Conservation (phyloP, 2,113 vertebrate genomes). For the Phaethornis superciliosus region DNA sequence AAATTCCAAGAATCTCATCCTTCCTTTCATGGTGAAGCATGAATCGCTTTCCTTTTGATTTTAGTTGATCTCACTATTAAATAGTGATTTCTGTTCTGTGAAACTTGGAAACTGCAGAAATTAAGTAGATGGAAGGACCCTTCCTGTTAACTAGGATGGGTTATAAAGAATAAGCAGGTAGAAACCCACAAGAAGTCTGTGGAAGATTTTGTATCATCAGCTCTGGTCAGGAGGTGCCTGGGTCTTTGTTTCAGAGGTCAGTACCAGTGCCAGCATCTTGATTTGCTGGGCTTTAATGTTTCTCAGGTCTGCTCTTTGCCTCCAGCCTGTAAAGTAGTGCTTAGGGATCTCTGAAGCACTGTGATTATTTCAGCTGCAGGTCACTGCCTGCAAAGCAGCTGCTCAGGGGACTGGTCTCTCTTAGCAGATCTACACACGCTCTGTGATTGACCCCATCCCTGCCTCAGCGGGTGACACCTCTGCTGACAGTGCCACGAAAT, state of each 20-base stretch:
- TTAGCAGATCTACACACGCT: slow-evolving; percentile 90
- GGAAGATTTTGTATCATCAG: not conserved
- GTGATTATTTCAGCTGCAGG: not conserved
- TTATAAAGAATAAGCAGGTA: not conserved
- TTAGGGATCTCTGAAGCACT: not conserved
- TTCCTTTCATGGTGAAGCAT: not conserved
- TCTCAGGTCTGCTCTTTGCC: not conserved
- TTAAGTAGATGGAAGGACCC: not conserved
- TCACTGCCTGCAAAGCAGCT: not conserved
- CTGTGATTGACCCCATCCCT: slow-evolving; percentile 93
- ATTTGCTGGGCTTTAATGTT: not conserved
- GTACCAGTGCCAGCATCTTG: not conserved
- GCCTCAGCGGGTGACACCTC: slow-evolving; percentile 80
- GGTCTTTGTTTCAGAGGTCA: not conserved
- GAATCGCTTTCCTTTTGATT: not conserved
- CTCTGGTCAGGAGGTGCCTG: not conserved
- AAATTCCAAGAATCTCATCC: not conserved
- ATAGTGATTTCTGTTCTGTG: not conserved
- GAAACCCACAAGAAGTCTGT: not conserved
- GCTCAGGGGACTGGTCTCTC: not conserved
- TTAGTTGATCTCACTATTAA: not conserved
- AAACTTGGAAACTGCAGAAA: not conserved
- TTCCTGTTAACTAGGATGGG: not conserved
- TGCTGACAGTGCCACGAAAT: slow-evolving; percentile 83
- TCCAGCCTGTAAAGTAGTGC: not conserved